Conservation (phyloP, 2,797 vertebrate species). For the Valencia hispanica region DNA sequence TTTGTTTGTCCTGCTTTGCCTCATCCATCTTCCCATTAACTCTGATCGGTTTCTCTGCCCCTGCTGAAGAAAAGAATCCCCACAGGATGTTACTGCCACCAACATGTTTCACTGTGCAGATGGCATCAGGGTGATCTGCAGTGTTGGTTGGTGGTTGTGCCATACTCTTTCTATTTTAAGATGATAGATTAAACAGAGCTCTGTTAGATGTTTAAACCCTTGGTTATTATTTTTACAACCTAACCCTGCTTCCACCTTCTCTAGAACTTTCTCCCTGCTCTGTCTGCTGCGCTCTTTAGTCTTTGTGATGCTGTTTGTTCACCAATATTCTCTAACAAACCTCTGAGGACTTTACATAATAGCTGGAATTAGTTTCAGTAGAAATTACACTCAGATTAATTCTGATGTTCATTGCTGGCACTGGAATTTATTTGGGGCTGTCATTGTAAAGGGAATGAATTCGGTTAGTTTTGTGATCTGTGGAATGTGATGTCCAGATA, state of each 20-base stretch:
- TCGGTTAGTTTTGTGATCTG: no score
- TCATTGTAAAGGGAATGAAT: background rate
- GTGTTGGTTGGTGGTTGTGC: background rate
- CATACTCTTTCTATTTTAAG: background rate
- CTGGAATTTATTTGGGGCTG: background rate
- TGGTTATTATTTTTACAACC: background rate
- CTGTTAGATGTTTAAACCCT: no score
- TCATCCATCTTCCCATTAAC: background rate
- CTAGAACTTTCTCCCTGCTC: background rate
- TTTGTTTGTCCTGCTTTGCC: background rate
- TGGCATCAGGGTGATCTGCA: background rate
- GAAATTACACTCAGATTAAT: background rate
- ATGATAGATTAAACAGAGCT: no score
- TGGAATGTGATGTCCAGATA: constrained; percentile 41
- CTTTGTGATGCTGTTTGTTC: no score
- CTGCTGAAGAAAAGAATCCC: background rate
- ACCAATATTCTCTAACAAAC: no score
- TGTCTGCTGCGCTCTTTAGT: no score
- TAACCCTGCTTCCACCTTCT: background rate
- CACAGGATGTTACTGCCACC: background rate
- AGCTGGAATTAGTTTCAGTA: background rate
- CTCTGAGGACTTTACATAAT: background rate
- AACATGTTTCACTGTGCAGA: background rate
- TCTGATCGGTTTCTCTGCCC: background rate
- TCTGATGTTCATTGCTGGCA: background rate